Base-by-base conservation (phyloP, 2,888 invertebrate genomes). In the Epirrita christyi region DNA sequence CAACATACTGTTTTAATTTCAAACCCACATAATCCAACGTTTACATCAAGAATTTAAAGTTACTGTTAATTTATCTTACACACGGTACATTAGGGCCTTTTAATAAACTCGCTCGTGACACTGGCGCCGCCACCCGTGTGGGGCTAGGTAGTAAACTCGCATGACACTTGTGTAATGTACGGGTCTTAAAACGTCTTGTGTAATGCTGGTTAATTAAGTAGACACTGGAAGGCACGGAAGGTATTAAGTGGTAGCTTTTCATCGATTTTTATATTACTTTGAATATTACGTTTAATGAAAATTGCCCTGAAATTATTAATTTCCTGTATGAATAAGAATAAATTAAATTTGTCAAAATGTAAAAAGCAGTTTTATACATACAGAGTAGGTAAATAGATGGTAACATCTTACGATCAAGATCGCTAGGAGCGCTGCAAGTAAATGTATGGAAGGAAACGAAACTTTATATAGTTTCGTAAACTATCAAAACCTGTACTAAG, bases 31-130 rank as follows among this genome's bases (percentile, higher is more conserved):
- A 46, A 46, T 48, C 36, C 15, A 47, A 9, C 13, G 45, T 58
- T 50, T 41, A 32, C 50, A 55, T 61, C 34, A 67, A 61, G 51
- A 34, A 59, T 64, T 64, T 52, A 63, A 61, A 67, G 64, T 61
- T 59, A 48, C 45, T 52, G 50, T 50, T 59, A 46, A 59, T 55
- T 61, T 65, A 65, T 60, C 42, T 55, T 55, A 55, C 49, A 40
- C 38, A 40, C 43, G 34, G 32, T 40, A 60, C 63, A 65, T 64
- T 63, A 32, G 32, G 7, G 32, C 32, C 32, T 32, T 32, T 7
- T 7, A 7, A 29, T 29, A 29, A 29, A 29, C 28, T 29, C 6
- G 0, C 43, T 47, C 38, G 43, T 41, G 40, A 45, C 41, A 57
- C 58, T 49, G 43, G 44, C 43, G 9, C 36, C 38, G 43, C 38